These are phyloP conservation scores for Isurus oxyrinchus DNA, from an alignment of 2,113 vertebrate species.

Conservation along the genomic window DNA sequence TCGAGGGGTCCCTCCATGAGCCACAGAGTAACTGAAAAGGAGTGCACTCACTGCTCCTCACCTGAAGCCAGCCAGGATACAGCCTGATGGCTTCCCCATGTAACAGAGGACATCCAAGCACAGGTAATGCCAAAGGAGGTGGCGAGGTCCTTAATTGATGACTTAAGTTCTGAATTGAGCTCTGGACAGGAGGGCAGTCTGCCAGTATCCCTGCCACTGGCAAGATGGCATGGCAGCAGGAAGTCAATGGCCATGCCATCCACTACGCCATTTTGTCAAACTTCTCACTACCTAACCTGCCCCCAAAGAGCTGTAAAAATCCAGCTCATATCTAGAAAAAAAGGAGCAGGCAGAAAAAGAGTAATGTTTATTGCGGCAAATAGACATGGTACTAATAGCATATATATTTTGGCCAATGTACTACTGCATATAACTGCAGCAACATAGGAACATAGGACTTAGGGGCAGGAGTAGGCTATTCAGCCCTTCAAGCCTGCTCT, in stretches of 20 bases:
- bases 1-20: too few species aligned
- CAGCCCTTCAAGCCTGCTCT: too few species aligned
- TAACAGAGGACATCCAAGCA: too few species aligned
- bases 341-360: not conserved
- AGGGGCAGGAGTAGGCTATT: too few species aligned
- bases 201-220: not conserved
- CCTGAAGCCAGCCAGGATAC: too few species aligned
- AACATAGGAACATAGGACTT: not conserved
- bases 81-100: too few species aligned
- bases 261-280: not conserved
- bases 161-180: not conserved
- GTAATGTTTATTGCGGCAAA: not conserved
- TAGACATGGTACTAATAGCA: too few species aligned
- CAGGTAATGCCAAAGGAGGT: too few species aligned
- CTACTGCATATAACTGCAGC: not conserved
- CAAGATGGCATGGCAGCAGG: not conserved
- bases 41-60: too few species aligned
- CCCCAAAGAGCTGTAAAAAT: not conserved
- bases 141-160: too few species aligned
- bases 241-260: not conserved
- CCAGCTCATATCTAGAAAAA: not conserved
- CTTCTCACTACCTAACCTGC: not conserved
- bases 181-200: not conserved
- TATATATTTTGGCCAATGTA: too few species aligned
- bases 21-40: too few species aligned